Evolutionary conservation across 2,113 vertebrate species (phyloP).

Genomic region (Pelobates fuscus): DNA sequence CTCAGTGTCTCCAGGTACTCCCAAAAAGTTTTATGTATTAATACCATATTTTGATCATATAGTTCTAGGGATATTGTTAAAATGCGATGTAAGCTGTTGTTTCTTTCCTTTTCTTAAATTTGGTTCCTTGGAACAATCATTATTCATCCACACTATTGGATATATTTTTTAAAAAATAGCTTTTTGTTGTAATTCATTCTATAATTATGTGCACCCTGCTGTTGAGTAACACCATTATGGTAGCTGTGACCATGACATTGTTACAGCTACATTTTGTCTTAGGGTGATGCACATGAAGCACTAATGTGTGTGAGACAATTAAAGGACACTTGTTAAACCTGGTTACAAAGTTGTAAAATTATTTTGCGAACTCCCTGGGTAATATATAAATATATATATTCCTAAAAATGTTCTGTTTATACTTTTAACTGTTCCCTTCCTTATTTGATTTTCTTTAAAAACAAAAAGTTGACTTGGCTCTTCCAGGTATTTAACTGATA

Average conservation of each 20-base stretch:
- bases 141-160: constrained; percentile 13
- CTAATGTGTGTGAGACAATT: constrained; percentile 29
- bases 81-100: not conserved
- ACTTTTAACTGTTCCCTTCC: too few relatives aligned
- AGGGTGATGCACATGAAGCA: constrained; percentile 17
- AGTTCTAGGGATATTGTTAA: too few relatives aligned
- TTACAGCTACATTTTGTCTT: not conserved
- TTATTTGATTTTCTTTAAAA: too few relatives aligned
- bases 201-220: constrained; percentile 39
- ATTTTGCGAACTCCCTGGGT: constrained; percentile 6
- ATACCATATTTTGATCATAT: too few relatives aligned
- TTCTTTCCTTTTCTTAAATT: not conserved
- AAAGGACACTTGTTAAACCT: constrained; percentile 23
- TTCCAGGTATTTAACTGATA: too few relatives aligned
- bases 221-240: constrained; percentile 10
- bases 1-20: too few relatives aligned
- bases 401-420: too few relatives aligned
- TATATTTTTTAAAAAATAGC: constrained; percentile 8
- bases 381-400: not conserved
- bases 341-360: constrained; percentile 8
- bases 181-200: constrained; percentile 17
- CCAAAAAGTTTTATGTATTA: too few relatives aligned
- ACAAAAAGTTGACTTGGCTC: too few relatives aligned
- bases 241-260: constrained; percentile 24
- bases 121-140: constrained; percentile 20